These are phyloP conservation scores for Eunapius fragilis DNA, from an alignment of 37 sponge, comb jelly and placozoan species.

Conservation along the genomic window DNA sequence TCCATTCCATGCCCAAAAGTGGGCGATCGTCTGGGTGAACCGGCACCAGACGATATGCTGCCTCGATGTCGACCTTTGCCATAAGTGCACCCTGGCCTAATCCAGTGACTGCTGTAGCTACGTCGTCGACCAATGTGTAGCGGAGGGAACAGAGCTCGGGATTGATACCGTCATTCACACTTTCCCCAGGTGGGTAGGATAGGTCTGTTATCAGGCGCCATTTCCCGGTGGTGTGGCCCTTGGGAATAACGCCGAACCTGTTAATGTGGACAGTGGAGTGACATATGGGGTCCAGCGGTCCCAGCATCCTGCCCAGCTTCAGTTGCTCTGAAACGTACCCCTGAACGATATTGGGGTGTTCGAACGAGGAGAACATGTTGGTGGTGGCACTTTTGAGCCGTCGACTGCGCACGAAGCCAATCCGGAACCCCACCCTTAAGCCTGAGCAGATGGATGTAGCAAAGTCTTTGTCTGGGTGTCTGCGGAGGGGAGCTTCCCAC, in stretches of 20 bases:
- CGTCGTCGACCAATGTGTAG: slow-evolving; percentile 16
- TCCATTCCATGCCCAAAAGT: slow-evolving; percentile 37
- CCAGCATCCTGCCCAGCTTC: slow-evolving; percentile 21
- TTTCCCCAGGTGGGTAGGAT: slow-evolving; percentile 13
- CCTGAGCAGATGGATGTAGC: background rate
- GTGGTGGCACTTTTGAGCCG: background rate
- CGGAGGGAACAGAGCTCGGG: slow-evolving; percentile 10
- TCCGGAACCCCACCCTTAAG: slow-evolving; percentile 23
- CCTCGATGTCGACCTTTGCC: slow-evolving; percentile 40
- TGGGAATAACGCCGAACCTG: slow-evolving; percentile 26
- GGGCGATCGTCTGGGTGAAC: slow-evolving; percentile 48
- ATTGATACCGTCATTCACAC: slow-evolving; percentile 54
- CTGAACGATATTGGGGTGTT: slow-evolving; percentile 24
- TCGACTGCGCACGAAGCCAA: slow-evolving; percentile 8
- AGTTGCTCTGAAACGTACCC: slow-evolving; percentile 7
- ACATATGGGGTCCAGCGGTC: slow-evolving; percentile 7
- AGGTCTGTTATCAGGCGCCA: slow-evolving; percentile 54
- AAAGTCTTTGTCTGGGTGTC: background rate
- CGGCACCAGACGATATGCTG: slow-evolving; percentile 35
- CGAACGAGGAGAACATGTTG: slow-evolving; percentile 16
- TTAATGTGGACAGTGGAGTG: background rate
- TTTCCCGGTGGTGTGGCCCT: slow-evolving; percentile 10
- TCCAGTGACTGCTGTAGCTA: background rate
- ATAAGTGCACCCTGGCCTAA: slow-evolving; percentile 11
- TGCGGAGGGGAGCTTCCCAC: too few species aligned